These are phyloP conservation scores for Lepidurus couesii DNA, from an alignment of 1,140 invertebrate species.

Conservation along the genomic window DNA sequence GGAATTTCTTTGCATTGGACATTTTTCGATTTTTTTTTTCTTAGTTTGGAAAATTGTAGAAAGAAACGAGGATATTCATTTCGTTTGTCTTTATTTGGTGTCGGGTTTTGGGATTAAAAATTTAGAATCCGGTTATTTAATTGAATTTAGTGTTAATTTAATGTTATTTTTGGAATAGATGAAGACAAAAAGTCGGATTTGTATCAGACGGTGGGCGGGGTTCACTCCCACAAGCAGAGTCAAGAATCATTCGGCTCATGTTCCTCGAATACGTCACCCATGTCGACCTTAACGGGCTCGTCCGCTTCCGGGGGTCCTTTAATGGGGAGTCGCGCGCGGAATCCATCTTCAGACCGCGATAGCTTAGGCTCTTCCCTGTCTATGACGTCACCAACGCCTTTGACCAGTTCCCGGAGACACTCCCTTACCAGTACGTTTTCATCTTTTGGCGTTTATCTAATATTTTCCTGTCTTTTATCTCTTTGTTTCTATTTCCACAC, in stretches of 20 bases:
- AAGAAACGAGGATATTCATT: no score
- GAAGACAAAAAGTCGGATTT: background rate
- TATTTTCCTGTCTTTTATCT: background rate
- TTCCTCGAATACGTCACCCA: constrained; percentile 75
- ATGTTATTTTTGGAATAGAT: background rate
- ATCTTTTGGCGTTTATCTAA: constrained; percentile 13
- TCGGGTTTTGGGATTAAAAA: no score
- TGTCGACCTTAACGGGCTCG: constrained; percentile 74
- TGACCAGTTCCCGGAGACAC: constrained; percentile 61
- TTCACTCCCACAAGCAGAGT: constrained; percentile 37
- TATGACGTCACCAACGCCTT: constrained; percentile 64
- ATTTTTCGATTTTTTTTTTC: no score
- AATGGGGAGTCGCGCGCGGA: constrained; percentile 45
- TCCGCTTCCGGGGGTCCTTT: constrained; percentile 51
- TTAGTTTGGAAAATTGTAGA: no score
- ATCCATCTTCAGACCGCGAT: constrained; percentile 54
- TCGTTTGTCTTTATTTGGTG: no score
- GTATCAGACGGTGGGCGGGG: background rate
- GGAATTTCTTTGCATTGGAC: no score
- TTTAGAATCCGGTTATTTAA: background rate
- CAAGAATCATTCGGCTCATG: constrained; percentile 56
- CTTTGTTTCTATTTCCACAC: background rate
- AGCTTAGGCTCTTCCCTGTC: constrained; percentile 74
- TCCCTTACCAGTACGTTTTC: constrained; percentile 64
- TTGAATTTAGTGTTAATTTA: background rate